Percentiles rank a stretch among this genome's conserved stretches.
These are phyloP conservation scores for Pentalonia nigronervosa DNA, from an alignment of 1,140 invertebrate species.

Conservation along the genomic window DNA sequence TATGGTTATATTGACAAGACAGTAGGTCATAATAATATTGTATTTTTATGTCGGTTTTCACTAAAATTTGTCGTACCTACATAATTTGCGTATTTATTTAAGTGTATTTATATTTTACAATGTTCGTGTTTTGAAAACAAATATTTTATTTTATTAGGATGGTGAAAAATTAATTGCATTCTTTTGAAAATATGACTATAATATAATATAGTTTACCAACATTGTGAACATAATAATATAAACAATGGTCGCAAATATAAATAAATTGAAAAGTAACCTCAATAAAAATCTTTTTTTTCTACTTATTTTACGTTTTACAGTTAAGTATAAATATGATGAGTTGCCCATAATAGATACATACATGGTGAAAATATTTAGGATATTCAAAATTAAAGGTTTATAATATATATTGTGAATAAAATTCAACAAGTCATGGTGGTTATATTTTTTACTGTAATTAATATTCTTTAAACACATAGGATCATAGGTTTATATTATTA, in stretches of 20 bases:
- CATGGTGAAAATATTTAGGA: not conserved
- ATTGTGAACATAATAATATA: not conserved
- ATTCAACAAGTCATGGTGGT: not conserved
- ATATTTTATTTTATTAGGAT: not conserved
- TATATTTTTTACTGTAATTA: not conserved
- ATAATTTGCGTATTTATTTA: not conserved
- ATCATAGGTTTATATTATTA: not conserved
- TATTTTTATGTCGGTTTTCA: not conserved
- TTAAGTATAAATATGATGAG: slow-evolving; percentile 4
- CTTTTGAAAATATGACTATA: not conserved
- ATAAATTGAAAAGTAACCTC: not conserved
- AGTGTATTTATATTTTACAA: not conserved
- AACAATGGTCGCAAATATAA: not conserved
- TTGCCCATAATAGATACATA: not conserved
- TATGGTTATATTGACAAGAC: not conserved
- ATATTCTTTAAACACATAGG: not conserved
- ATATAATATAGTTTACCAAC: not conserved
- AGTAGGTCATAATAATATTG: not conserved
- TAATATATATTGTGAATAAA: not conserved
- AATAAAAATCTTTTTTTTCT: not conserved
- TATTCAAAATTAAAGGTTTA: not conserved
- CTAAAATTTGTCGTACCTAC: not conserved
- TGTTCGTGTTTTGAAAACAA: not conserved
- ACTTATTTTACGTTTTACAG: not conserved
- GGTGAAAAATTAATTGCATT: not conserved